phyloP scores from a whole-genome alignment of 2,113 vertebrate genomes.

The Ciconia maguari region DNA sequence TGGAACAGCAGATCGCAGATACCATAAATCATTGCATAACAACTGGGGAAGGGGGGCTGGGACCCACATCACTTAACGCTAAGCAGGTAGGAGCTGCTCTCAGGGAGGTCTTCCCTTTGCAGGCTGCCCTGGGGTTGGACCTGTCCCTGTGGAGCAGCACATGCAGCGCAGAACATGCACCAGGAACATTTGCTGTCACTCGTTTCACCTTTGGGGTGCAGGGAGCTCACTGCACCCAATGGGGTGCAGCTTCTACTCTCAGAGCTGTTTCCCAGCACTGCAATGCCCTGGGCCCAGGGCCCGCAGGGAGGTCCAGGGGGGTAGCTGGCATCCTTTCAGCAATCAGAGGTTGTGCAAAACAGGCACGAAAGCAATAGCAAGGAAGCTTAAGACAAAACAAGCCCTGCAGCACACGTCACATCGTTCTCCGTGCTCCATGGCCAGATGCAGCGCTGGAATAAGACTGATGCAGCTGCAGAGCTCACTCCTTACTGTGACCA shows the following conservation, averaged over 20 bases:
- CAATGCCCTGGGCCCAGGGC: background rate
- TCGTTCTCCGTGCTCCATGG: fast-evolving
- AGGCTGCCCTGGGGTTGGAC: background rate
- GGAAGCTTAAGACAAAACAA: background rate
- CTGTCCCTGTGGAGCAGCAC: background rate
- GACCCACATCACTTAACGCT: background rate
- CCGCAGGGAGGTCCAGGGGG: background rate
- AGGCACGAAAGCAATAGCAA: background rate
- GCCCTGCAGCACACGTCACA: background rate
- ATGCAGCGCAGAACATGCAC: fast-evolving
- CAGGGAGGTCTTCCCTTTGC: background rate
- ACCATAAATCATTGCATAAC: background rate
- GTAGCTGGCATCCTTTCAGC: background rate
- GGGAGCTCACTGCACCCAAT: background rate
- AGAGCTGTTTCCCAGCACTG: background rate
- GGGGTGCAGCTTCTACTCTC: background rate
- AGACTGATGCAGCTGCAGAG: background rate
- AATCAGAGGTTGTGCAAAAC: background rate
- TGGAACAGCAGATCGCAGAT: background rate
- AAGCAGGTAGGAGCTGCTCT: background rate
- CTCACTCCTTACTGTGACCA: background rate
- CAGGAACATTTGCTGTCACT: background rate
- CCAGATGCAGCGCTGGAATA: background rate
- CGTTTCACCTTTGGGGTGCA: background rate
- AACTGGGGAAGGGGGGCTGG: background rate